Evolutionary conservation across 2,888 invertebrate genomes (phyloP).

Genomic region (Limnephilus auricula): DNA sequence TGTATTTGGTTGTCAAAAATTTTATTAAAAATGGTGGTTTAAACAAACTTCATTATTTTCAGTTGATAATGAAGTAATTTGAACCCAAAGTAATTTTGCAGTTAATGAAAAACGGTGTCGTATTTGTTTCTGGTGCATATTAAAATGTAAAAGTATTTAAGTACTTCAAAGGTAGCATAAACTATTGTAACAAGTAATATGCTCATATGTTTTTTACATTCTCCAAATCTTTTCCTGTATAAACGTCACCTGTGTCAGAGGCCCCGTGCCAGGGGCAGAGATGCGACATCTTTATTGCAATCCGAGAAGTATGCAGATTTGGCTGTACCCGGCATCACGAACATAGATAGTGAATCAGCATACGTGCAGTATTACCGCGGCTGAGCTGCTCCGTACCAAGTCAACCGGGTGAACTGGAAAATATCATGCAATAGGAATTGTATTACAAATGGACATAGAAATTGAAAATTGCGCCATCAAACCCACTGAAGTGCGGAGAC

Average conservation of each 20-base stretch:
- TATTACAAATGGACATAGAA: constrained; percentile 48
- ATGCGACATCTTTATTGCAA: background rate
- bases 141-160: no score
- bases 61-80: no score
- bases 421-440: constrained; percentile 43
- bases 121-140: no score
- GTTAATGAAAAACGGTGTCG: no score
- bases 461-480: constrained; percentile 31
- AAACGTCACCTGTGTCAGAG: background rate
- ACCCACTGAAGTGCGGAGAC: background rate
- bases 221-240: background rate
- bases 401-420: constrained; percentile 41
- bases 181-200: background rate
- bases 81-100: no score
- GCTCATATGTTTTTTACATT: background rate
- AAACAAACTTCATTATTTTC: no score
- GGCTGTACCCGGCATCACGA: background rate
- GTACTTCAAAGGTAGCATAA: background rate
- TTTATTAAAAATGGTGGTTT: no score
- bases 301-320: background rate
- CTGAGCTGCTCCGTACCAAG: background rate
- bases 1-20: no score
- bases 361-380: constrained; percentile 26
- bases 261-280: background rate
- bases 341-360: background rate